Evolutionary conservation across 2,797 vertebrate species (phyloP).

Genomic region (Anisognathus igniventris): DNA sequence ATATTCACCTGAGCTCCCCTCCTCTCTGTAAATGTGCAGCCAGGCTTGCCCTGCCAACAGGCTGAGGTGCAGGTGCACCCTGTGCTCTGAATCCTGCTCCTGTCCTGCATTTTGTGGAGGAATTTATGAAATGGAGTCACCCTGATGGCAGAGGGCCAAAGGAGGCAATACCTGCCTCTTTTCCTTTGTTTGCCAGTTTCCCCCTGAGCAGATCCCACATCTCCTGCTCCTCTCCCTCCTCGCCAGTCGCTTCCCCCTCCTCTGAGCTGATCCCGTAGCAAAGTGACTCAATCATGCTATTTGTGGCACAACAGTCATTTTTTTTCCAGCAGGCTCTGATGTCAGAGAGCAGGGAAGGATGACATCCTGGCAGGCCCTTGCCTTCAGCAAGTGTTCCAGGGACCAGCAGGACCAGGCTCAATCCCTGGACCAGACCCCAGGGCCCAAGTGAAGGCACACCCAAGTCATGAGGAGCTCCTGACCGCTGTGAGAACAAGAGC

Average conservation of each 20-base stretch:
- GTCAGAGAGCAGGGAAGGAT: conserved; percentile 25
- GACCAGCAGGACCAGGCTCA: not conserved
- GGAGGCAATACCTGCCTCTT: not conserved
- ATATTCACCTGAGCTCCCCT: not conserved
- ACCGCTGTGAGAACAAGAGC: not conserved
- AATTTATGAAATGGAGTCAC: not conserved
- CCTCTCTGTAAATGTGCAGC: not conserved
- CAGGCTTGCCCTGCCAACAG: not conserved
- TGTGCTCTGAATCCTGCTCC: not conserved
- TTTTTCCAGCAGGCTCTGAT: conserved; percentile 46
- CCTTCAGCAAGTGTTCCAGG: not conserved
- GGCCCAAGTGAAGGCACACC: not conserved
- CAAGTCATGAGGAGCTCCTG: not conserved
- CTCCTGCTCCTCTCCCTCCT: not conserved
- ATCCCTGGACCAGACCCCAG: not conserved
- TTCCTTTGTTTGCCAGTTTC: not conserved
- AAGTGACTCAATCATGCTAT: conserved; percentile 60
- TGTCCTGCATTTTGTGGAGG: not conserved
- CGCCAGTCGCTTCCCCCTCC: not conserved
- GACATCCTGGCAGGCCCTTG: conserved; percentile 1
- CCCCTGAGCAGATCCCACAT: not conserved
- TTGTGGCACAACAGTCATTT: conserved; percentile 45
- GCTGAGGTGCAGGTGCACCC: not conserved
- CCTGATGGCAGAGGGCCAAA: not conserved
- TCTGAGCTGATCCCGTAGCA: conserved; percentile 40